phyloP scores from a whole-genome alignment of 2,113 vertebrate genomes.

The Misgurnus mizolepis region DNA sequence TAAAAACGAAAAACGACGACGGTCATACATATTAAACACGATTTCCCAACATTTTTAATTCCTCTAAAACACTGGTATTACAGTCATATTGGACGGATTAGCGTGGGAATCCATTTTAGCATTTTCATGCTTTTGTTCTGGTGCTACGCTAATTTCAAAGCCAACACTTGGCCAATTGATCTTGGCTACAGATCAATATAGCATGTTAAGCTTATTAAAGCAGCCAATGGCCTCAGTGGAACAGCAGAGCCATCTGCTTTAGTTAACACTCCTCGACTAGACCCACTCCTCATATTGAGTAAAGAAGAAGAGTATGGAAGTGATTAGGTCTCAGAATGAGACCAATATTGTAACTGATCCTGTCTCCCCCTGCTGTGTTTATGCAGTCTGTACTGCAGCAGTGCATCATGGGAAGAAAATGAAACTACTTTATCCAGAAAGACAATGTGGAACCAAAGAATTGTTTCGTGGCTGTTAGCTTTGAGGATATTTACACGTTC shows the following conservation, averaged over 20 bases:
- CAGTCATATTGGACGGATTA: slow-evolving; percentile 30
- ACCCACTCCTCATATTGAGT: slow-evolving; percentile 25
- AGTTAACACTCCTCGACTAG: slow-evolving; percentile 24
- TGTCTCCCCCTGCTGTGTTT: slow-evolving; percentile 8
- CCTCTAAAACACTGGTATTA: slow-evolving; percentile 23
- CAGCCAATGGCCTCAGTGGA: slow-evolving; percentile 40
- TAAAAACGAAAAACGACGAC: slow-evolving; percentile 76
- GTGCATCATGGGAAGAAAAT: not conserved
- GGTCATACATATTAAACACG: slow-evolving; percentile 59
- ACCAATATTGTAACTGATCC: slow-evolving; percentile 17
- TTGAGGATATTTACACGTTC: too few relatives aligned
- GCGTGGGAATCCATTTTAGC: slow-evolving; percentile 30
- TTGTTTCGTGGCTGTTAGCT: not conserved
- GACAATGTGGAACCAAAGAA: not conserved
- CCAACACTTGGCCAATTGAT: slow-evolving; percentile 39
- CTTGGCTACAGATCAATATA: slow-evolving; percentile 39
- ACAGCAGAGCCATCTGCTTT: slow-evolving; percentile 38
- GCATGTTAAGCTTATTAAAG: slow-evolving; percentile 45
- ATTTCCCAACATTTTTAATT: slow-evolving; percentile 24
- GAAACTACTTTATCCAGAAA: not conserved
- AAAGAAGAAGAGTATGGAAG: slow-evolving; percentile 7
- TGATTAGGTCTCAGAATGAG: slow-evolving; percentile 6
- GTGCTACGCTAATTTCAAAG: slow-evolving; percentile 29
- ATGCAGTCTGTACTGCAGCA: not conserved
- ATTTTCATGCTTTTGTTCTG: slow-evolving; percentile 16